These are phyloP conservation scores for Zaprionus vittiger DNA, from an alignment of 1,140 invertebrate species.

Conservation along the genomic window DNA sequence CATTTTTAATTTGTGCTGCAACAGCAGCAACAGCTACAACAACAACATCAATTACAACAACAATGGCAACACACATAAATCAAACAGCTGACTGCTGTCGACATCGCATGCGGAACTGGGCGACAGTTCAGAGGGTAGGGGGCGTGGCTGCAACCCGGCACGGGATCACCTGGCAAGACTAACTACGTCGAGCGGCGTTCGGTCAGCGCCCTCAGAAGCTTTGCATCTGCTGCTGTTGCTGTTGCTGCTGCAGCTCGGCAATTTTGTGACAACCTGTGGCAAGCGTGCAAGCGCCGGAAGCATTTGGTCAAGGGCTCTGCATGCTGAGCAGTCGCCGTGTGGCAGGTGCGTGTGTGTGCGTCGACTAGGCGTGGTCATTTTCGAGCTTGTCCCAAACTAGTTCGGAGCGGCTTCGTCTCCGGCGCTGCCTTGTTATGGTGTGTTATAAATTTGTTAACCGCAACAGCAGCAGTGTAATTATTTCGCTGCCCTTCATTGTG, in stretches of 20 bases:
- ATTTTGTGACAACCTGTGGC: constrained; percentile 80
- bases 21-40: constrained; percentile 29
- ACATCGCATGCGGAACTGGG: constrained; percentile 47
- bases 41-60: constrained; percentile 23
- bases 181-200: background rate
- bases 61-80: constrained; percentile 58
- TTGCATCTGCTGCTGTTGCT: constrained; percentile 43
- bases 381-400: constrained; percentile 60
- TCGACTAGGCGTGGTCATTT: constrained; percentile 46
- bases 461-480: constrained; percentile 60
- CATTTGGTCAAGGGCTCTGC: constrained; percentile 62
- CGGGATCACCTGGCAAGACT: constrained; percentile 38
- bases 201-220: constrained; percentile 47
- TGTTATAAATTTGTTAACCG: constrained; percentile 78
- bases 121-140: too few species aligned
- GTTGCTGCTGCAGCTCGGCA: constrained; percentile 51
- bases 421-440: constrained; percentile 51
- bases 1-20: constrained; percentile 75
- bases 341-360: constrained; percentile 13
- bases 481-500: constrained; percentile 10
- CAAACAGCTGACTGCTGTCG: constrained; percentile 80
- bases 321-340: constrained; percentile 18
- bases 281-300: constrained; percentile 47
- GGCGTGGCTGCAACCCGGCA: background rate
- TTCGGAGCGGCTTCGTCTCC: background rate